Conservation (phyloP, 2,888 invertebrate genomes). For the Deilephila porcellus region DNA sequence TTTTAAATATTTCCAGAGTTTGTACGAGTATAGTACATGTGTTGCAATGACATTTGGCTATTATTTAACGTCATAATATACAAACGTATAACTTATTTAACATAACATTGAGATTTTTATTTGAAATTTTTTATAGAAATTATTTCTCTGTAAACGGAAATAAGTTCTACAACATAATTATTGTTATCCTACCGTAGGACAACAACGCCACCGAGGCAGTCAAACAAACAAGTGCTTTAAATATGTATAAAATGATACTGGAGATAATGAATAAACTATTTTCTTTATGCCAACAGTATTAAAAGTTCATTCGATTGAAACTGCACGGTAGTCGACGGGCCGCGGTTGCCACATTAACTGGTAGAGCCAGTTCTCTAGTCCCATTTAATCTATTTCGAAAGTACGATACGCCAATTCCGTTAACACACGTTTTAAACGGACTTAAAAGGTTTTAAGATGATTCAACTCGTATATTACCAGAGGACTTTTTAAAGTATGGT, state of each 20-base stretch:
- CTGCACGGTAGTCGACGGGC: background rate
- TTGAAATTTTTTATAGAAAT: too few species aligned
- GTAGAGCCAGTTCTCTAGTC: slow-evolving; percentile 4
- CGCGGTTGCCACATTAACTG: slow-evolving; percentile 8
- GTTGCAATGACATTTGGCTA: background rate
- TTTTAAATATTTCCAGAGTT: background rate
- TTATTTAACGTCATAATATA: background rate
- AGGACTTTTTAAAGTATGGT: too few species aligned
- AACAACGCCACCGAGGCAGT: too few species aligned
- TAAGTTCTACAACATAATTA: too few species aligned
- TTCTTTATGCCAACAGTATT: background rate
- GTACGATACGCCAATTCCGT: background rate
- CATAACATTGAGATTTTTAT: too few species aligned
- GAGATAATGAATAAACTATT: too few species aligned
- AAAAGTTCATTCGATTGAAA: background rate
- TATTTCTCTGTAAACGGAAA: too few species aligned
- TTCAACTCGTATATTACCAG: too few species aligned
- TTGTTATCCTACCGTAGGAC: too few species aligned
- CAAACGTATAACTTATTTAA: too few species aligned
- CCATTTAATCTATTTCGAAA: slow-evolving; percentile 10
- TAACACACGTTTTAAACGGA: background rate
- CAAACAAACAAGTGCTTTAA: too few species aligned
- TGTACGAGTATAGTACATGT: background rate
- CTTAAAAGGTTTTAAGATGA: background rate
- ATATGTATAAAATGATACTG: too few species aligned